Evolutionary conservation across 2,888 invertebrate species (phyloP).

Genomic region (Coelinius sp.): DNA sequence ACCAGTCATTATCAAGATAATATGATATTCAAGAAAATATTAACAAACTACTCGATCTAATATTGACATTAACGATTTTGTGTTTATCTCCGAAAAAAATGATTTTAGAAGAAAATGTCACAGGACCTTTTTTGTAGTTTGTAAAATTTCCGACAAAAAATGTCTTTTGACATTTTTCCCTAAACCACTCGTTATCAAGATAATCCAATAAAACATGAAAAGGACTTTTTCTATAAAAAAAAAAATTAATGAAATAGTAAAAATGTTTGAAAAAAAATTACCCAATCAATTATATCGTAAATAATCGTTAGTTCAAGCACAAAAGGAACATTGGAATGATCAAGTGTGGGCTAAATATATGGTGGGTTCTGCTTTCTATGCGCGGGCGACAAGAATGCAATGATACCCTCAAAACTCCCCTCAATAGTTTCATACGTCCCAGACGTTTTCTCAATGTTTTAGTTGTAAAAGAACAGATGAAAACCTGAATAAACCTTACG

Average conservation of each 20-base stretch:
- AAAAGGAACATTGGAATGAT: constrained; percentile 41
- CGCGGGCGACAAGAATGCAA: constrained; percentile 61
- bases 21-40: too few relatives aligned
- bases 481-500: constrained; percentile 48
- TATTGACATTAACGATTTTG: too few relatives aligned
- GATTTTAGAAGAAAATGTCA: too few relatives aligned
- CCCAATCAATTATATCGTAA: not conserved
- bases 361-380: constrained; percentile 64
- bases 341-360: constrained; percentile 61
- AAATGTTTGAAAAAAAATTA: not conserved
- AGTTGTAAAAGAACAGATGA: constrained; percentile 40
- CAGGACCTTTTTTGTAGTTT: too few relatives aligned
- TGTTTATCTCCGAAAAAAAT: too few relatives aligned
- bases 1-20: too few relatives aligned
- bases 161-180: too few relatives aligned
- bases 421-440: constrained; percentile 28
- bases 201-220: too few relatives aligned
- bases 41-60: too few relatives aligned
- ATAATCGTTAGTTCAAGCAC: not conserved
- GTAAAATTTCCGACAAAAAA: too few relatives aligned
- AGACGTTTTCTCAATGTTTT: constrained; percentile 27
- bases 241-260: not conserved
- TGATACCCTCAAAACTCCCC: constrained; percentile 36
- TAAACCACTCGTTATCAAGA: too few relatives aligned
- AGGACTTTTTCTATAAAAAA: constrained; percentile 10